Evolutionary conservation across 2,888 invertebrate genomes (phyloP).

Genomic region (Ormyrus pomaceus): DNA sequence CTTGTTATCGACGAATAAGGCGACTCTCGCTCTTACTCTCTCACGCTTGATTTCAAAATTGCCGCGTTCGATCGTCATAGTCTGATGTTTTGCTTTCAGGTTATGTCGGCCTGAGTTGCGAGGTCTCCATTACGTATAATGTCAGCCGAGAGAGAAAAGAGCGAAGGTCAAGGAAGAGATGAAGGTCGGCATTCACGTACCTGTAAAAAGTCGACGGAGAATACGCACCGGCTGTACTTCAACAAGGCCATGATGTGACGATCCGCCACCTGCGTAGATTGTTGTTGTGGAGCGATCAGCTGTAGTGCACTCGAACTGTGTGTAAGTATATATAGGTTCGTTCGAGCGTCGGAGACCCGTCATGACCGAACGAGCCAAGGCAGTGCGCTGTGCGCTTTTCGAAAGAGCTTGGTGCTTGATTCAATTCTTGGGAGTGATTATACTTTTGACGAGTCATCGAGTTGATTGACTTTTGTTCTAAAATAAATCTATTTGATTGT

Average conservation of each 20-base stretch:
- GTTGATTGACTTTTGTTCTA: too few species aligned
- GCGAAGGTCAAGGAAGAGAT: neutral
- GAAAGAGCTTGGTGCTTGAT: too few species aligned
- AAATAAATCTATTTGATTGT: too few species aligned
- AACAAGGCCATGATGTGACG: conserved; percentile 39
- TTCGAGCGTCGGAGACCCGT: too few species aligned
- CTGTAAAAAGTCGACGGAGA: conserved; percentile 33
- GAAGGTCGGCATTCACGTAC: conserved; percentile 4
- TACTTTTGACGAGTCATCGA: too few species aligned
- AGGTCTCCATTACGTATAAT: conserved; percentile 22
- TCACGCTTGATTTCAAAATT: conserved; percentile 50
- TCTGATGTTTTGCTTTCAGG: conserved; percentile 33
- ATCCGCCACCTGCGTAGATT: neutral
- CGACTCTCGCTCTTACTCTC: neutral
- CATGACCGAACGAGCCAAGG: too few species aligned
- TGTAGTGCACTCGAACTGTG: neutral
- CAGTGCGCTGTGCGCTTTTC: too few species aligned
- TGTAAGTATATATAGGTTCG: too few species aligned
- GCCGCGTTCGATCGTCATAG: neutral
- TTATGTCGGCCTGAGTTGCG: conserved; percentile 42
- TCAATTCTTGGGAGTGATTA: too few species aligned
- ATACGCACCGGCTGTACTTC: neutral
- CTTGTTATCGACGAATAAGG: conserved; percentile 43
- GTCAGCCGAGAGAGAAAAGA: conserved; percentile 7
- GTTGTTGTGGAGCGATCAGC: neutral